Conservation (phyloP, 2,113 vertebrate genomes). For the Anguilla japonica region DNA sequence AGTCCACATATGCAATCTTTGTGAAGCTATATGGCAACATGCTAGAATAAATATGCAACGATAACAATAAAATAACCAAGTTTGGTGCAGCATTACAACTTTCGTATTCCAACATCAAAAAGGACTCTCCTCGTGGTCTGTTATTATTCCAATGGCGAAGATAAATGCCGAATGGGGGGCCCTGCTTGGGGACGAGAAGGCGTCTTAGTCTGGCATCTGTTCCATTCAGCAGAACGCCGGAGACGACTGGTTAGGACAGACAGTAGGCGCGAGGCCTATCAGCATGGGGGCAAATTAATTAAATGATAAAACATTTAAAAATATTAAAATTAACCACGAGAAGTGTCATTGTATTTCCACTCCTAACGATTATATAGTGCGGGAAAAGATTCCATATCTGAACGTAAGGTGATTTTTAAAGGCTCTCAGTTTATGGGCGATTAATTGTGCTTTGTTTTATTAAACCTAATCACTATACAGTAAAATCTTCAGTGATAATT, state of each 20-base stretch:
- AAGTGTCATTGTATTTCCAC: conserved; percentile 29
- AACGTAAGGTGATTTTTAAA: neutral
- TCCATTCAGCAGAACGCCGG: conserved; percentile 58
- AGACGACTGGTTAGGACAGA: conserved; percentile 60
- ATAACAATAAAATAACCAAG: too few species aligned
- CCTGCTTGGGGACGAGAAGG: conserved; percentile 62
- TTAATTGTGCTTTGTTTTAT: neutral
- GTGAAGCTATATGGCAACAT: too few species aligned
- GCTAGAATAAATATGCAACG: too few species aligned
- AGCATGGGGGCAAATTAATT: conserved; percentile 52
- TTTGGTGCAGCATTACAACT: too few species aligned
- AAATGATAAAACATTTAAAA: conserved; percentile 38
- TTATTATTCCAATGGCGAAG: conserved; percentile 53
- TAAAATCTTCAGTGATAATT: too few species aligned
- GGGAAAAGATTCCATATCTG: neutral
- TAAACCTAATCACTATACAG: too few species aligned
- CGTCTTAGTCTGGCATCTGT: conserved; percentile 74
- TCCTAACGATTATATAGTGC: conserved; percentile 3
- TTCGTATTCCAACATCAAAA: conserved; percentile 1
- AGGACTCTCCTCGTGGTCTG: conserved; percentile 29
- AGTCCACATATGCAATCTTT: too few species aligned
- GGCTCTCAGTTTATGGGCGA: too few species aligned
- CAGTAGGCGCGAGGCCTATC: conserved; percentile 69
- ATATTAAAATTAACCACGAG: conserved; percentile 35
- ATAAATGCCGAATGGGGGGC: conserved; percentile 47